Percentiles rank a stretch among this genome's conserved stretches.
These are phyloP conservation scores for Nasonia oneida DNA, from an alignment of 2,888 invertebrate genomes.

Conservation along the genomic window DNA sequence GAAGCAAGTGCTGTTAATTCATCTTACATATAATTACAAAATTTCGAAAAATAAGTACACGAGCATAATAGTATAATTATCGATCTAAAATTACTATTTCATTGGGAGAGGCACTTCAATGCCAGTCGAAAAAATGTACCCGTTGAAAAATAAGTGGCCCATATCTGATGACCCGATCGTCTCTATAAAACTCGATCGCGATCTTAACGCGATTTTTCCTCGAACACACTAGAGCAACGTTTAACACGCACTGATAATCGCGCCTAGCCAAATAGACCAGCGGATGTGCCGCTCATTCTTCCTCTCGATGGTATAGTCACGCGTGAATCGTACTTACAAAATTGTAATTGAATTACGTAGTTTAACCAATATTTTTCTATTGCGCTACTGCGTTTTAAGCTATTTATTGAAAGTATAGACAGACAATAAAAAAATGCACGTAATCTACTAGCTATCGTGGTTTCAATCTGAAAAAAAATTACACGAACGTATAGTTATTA, in stretches of 20 bases:
- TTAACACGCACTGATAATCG: slow-evolving; percentile 5
- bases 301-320: not conserved
- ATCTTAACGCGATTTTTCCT: slow-evolving; percentile 13
- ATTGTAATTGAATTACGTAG: not conserved
- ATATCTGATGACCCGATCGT: not conserved
- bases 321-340: not conserved
- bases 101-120: not conserved
- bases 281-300: slow-evolving; percentile 1
- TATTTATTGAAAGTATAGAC: not conserved
- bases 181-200: not conserved
- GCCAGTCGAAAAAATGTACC: not conserved
- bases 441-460: too few species aligned
- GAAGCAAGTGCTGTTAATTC: not conserved
- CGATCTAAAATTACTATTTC: too few species aligned
- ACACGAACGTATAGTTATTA: too few species aligned
- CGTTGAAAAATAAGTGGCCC: not conserved
- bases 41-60: too few species aligned
- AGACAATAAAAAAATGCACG: not conserved
- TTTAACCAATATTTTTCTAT: not conserved
- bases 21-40: too few species aligned
- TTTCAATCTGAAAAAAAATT: too few species aligned
- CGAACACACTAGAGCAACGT: not conserved
- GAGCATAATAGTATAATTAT: too few species aligned
- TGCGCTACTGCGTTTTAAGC: not conserved
- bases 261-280: slow-evolving; percentile 1